These are phyloP conservation scores for Poeciliopsis turneri DNA, from an alignment of 2,797 vertebrate genomes.

Conservation along the genomic window DNA sequence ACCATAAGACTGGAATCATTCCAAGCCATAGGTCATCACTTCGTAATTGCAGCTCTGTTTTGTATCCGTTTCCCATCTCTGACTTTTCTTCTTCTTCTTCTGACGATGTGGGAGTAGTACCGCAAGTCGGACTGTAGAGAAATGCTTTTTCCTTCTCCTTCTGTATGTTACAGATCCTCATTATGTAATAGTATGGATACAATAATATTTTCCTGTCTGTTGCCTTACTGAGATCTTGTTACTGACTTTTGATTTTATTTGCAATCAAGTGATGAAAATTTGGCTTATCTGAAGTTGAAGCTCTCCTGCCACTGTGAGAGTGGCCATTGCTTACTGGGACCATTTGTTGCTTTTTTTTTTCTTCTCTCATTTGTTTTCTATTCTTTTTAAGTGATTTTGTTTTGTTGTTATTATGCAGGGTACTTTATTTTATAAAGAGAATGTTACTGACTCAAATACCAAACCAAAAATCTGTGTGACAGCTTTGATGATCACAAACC, in stretches of 20 bases:
- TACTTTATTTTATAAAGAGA: constrained; percentile 58
- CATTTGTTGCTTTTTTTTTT: constrained; percentile 62
- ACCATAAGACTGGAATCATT: constrained; percentile 65
- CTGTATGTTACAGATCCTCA: background rate
- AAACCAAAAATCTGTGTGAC: constrained; percentile 57
- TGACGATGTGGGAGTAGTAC: constrained; percentile 30
- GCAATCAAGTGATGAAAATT: constrained; percentile 42
- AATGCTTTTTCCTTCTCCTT: constrained; percentile 11
- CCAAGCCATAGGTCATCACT: constrained; percentile 54
- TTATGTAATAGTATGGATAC: constrained; percentile 3
- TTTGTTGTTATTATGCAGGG: constrained; percentile 28
- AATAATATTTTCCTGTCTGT: constrained; percentile 1
- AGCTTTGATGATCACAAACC: constrained; percentile 57
- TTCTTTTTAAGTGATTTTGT: constrained; percentile 32
- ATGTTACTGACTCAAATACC: constrained; percentile 61
- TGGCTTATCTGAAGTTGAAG: constrained; percentile 36
- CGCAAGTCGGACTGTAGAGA: constrained; percentile 20
- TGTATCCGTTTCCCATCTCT: constrained; percentile 29
- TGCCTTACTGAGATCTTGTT: constrained; percentile 23
- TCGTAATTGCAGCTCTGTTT: constrained; percentile 29
- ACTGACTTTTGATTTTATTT: constrained; percentile 7
- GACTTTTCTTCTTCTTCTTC: constrained; percentile 23
- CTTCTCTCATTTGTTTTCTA: background rate
- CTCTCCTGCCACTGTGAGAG: constrained; percentile 53
- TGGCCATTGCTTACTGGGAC: constrained; percentile 73